A percentile compares a stretch with the other conserved stretches of the same genome.
These are phyloP conservation scores for Sprattus sprattus DNA, from an alignment of 2,113 vertebrate species.

Conservation along the genomic window DNA sequence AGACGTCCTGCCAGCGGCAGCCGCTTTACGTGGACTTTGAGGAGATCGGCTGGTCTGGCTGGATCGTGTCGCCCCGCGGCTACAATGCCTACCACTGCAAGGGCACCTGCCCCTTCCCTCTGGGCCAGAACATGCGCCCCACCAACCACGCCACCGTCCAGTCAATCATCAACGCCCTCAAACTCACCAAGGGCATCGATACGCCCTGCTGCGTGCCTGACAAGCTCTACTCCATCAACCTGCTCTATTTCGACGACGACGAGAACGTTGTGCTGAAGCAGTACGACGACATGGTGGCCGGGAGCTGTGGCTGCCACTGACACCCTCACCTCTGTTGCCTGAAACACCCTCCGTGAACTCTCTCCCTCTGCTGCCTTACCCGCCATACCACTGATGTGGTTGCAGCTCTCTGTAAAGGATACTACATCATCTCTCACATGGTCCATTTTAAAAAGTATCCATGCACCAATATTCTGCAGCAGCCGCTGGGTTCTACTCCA, in stretches of 20 bases:
- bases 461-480: neutral
- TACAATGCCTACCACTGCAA: constrained; percentile 84
- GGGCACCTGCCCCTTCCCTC: constrained; percentile 77
- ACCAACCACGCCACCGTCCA: constrained; percentile 83
- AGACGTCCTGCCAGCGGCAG: constrained; percentile 67
- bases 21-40: constrained; percentile 82
- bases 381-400: neutral
- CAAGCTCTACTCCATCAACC: constrained; percentile 80
- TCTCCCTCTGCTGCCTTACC: neutral
- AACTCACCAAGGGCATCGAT: constrained; percentile 72
- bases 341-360: neutral
- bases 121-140: constrained; percentile 80
- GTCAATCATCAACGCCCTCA: constrained; percentile 81
- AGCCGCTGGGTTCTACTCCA: too few relatives aligned
- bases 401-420: neutral
- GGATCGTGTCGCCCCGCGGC: constrained; percentile 80
- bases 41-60: constrained; percentile 82
- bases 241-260: constrained; percentile 81
- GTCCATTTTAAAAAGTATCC: neutral
- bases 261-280: constrained; percentile 83
- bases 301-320: constrained; percentile 81
- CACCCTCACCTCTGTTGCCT: neutral
- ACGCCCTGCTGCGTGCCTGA: constrained; percentile 81
- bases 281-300: constrained; percentile 82
- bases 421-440: neutral